Evolutionary conservation across 2,797 vertebrate species (phyloP).

Genomic region (Propithecus deckenii): DNA sequence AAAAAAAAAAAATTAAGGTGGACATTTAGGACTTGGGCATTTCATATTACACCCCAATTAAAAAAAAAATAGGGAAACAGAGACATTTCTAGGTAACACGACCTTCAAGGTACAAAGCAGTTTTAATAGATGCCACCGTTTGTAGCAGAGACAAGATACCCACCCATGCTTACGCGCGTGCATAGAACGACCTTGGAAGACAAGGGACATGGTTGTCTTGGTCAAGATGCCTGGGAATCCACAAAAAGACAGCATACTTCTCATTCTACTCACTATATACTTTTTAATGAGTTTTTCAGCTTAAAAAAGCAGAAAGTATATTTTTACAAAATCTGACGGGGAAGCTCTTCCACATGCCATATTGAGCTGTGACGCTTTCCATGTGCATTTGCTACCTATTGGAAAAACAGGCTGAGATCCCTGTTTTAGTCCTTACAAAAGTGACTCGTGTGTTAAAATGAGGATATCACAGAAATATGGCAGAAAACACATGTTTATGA

Average conservation of each 20-base stretch:
- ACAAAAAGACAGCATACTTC: neutral
- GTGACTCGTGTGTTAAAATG: neutral
- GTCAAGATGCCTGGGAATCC: neutral
- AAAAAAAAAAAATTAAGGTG: neutral
- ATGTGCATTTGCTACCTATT: neutral
- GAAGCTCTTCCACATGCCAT: neutral
- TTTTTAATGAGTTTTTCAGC: neutral
- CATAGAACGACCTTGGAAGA: neutral
- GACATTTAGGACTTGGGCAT: neutral
- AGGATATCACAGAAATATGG: neutral
- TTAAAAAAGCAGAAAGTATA: neutral
- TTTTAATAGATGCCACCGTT: neutral
- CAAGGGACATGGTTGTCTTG: neutral
- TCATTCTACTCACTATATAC: neutral
- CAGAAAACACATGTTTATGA: neutral
- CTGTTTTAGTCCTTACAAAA: neutral
- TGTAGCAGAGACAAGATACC: neutral
- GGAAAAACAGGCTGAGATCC: neutral
- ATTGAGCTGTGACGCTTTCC: neutral
- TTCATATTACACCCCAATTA: neutral
- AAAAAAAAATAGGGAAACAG: no score
- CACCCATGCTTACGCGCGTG: rapidly evolving
- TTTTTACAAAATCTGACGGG: neutral
- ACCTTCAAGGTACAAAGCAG: neutral
- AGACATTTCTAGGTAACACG: neutral